A percentile compares a stretch with the other conserved stretches of the same genome.
These are phyloP conservation scores for Brachylomia viminalis DNA, from an alignment of 2,888 invertebrate species.

Conservation along the genomic window DNA sequence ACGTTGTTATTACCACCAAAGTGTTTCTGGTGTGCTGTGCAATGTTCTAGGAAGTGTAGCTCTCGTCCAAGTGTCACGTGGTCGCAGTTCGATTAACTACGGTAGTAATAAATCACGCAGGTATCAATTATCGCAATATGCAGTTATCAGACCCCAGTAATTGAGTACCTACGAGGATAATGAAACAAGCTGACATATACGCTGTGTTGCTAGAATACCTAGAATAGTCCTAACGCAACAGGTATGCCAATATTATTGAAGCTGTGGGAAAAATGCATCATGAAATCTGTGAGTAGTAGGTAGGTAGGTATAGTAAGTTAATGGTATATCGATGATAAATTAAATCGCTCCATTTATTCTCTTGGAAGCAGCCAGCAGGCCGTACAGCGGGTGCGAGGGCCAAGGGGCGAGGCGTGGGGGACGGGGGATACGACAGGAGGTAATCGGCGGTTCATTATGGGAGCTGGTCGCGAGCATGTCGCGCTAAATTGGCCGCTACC, in stretches of 20 bases:
- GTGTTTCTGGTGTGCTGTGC: neutral
- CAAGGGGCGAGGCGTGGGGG: neutral
- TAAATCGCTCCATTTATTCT: slow-evolving; percentile 56
- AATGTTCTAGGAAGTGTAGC: slow-evolving; percentile 3
- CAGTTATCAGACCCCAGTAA: slow-evolving; percentile 13
- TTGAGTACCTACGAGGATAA: slow-evolving; percentile 6
- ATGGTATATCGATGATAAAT: slow-evolving; percentile 40
- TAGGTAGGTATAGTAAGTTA: neutral
- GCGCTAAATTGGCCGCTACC: slow-evolving; percentile 73
- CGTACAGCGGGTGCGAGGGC: neutral
- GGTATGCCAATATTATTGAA: slow-evolving; percentile 17
- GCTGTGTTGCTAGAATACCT: neutral
- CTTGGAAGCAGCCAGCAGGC: slow-evolving; percentile 17
- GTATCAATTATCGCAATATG: slow-evolving; percentile 34
- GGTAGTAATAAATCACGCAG: slow-evolving; percentile 35
- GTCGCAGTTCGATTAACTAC: slow-evolving; percentile 4
- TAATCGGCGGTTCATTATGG: slow-evolving; percentile 67
- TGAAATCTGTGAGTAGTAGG: neutral
- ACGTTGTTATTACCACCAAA: neutral
- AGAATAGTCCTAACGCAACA: slow-evolving; percentile 8
- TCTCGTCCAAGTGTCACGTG: neutral
- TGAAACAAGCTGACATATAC: slow-evolving; percentile 5
- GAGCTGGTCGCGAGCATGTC: slow-evolving; percentile 69
- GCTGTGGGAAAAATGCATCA: neutral
- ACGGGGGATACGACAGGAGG: slow-evolving; percentile 49